These are phyloP conservation scores for Pachymerium ferrugineum DNA, from an alignment of 2,888 invertebrate species.

Conservation along the genomic window DNA sequence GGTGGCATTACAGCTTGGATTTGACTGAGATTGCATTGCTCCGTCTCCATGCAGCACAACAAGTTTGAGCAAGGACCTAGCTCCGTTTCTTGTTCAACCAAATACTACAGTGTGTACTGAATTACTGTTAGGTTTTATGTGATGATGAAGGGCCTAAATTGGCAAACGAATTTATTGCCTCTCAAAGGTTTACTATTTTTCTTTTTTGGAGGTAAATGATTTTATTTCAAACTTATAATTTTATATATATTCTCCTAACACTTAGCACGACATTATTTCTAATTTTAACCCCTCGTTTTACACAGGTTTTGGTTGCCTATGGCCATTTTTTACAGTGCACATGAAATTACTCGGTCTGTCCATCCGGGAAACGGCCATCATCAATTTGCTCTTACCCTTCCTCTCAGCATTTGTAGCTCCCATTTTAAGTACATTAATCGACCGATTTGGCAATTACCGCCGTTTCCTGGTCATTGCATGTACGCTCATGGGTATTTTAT, in stretches of 20 bases:
- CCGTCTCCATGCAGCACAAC: conserved; percentile 3
- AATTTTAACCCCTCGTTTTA: conserved; percentile 38
- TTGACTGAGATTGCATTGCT: conserved; percentile 4
- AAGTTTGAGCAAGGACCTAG: not conserved
- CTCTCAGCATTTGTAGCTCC: conserved; percentile 54
- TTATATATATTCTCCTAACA: no score
- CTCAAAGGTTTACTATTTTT: conserved; percentile 74
- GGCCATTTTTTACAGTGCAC: conserved; percentile 82
- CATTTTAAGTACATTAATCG: conserved; percentile 72
- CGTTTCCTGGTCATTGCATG: not conserved
- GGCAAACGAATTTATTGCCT: conserved; percentile 61
- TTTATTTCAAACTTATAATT: no score
- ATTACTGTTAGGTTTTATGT: not conserved
- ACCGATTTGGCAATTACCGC: conserved; percentile 53
- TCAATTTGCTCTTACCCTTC: conserved; percentile 78
- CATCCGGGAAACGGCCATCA: conserved; percentile 78
- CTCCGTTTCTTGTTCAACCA: not conserved
- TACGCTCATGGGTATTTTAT: not conserved
- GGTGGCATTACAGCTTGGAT: conserved; percentile 8
- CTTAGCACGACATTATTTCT: no score
- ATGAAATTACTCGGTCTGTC: conserved; percentile 85
- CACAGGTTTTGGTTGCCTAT: conserved; percentile 70
- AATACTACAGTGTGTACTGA: not conserved
- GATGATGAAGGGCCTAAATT: not conserved
- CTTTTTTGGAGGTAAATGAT: conserved; percentile 67